Percentiles rank a stretch among this genome's conserved stretches.
phyloP scores from a whole-genome alignment of 2,797 vertebrate species.

The Lacerta bilineata region DNA sequence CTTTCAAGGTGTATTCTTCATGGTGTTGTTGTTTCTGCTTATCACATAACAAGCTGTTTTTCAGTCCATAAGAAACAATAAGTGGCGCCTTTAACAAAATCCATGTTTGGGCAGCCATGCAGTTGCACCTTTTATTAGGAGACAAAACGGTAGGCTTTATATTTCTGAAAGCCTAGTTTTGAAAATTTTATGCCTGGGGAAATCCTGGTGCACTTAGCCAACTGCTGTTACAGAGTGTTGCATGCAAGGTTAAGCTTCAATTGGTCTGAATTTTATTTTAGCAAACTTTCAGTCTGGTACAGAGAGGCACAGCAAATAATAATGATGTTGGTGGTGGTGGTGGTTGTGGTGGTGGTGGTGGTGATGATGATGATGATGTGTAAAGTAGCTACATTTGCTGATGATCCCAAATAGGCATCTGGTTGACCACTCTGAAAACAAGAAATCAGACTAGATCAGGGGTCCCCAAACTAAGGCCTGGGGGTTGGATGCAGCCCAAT shows the following conservation, averaged over 20 bases:
- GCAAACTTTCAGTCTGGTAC: neutral
- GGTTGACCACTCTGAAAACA: too few relatives aligned
- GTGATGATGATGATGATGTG: too few relatives aligned
- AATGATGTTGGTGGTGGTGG: too few relatives aligned
- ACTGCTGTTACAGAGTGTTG: conserved; percentile 29
- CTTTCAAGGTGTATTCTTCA: neutral
- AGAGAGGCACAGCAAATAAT: neutral
- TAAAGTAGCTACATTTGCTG: too few relatives aligned
- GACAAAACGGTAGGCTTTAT: conserved; percentile 10
- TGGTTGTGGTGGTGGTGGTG: too few relatives aligned
- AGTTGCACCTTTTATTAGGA: conserved; percentile 7
- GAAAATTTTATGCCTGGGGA: conserved; percentile 28
- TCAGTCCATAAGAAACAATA: neutral
- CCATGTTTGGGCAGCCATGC: neutral
- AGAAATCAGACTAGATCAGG: too few relatives aligned
- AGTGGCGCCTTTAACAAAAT: neutral
- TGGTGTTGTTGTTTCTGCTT: neutral
- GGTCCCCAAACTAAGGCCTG: too few relatives aligned
- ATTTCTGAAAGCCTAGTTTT: conserved; percentile 6
- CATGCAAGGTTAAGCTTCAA: conserved; percentile 38
- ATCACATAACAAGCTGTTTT: neutral
- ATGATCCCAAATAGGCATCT: too few relatives aligned
- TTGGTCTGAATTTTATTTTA: conserved; percentile 22
- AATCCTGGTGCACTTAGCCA: conserved; percentile 26
- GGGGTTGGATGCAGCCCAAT: too few relatives aligned